Base-by-base conservation (phyloP, 2,797 vertebrate species). In the Heterohyrax brucei region DNA sequence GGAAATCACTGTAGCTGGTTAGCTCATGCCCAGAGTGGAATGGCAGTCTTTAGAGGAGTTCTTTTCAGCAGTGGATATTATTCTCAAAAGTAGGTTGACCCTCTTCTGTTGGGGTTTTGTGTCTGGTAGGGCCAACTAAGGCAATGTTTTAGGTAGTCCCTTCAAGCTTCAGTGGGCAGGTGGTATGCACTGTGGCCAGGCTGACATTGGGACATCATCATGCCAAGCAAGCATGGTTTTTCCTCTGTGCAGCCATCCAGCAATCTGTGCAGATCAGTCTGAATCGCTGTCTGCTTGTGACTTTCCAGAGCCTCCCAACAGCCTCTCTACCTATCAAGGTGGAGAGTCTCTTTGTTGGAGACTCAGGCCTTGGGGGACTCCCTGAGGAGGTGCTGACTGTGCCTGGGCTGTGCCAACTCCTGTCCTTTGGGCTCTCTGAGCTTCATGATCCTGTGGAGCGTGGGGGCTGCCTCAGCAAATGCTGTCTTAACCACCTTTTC, bases 1-100 rank as follows among this genome's bases (percentile, higher is more conserved):
- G 75, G 84, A n/a, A 13, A 0, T 12, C 2, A 0, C 3, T 10
- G 0, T 4, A 1, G 22, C 10, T 56, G 33, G 26, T 3, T 21
- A 9, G 7, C 76, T 59, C 24, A 3, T 14, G 13, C 33, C 50
- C 33, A 46, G 56, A 44, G n/a, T 3, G 9, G 26, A 14, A 19
- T 19, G 48, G 14, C 12, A 0, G 6, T 66, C 5, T 48, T 1
- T 24, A 0, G 9, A 19, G 3, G 3, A 4, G 13, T 30, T 61
- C 39, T 78, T 50, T n/a, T 30, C 61, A n/a, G 87, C 39, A 7
- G 3, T 2, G 1, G 26, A 0, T 2, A 1, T 19, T 5, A 2
- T 78, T 59, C 16, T 39, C 3, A 30, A 28, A 78, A 24, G n/a
- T 86, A 39, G 53, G 3, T 7, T 1, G 26, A 24, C 50, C 70